Conservation (phyloP, 2,797 vertebrate genomes). For the Halcyon smyrnensis region DNA sequence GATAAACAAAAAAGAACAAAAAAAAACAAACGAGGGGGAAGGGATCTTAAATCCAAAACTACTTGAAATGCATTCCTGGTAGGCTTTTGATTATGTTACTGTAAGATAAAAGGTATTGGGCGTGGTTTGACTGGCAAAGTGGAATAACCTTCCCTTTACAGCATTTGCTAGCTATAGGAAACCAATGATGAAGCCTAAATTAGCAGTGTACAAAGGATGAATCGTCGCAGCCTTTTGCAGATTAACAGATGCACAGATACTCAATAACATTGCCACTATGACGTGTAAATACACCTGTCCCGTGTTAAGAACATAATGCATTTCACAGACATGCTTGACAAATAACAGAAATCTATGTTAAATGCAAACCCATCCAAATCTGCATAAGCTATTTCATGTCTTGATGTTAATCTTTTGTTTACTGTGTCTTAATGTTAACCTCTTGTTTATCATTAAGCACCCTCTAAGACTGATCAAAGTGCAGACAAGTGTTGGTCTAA, state of each 20-base stretch:
- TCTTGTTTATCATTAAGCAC: neutral
- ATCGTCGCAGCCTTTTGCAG: neutral
- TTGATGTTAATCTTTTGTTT: neutral
- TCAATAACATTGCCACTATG: neutral
- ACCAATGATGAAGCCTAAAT: neutral
- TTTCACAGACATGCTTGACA: neutral
- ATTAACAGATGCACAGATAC: neutral
- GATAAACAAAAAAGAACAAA: neutral
- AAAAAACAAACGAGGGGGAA: neutral
- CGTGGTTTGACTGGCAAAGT: neutral
- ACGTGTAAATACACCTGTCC: neutral
- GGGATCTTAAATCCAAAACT: neutral
- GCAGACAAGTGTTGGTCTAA: neutral
- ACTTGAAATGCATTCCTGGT: neutral
- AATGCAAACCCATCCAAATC: neutral
- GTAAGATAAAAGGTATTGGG: neutral
- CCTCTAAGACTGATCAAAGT: neutral
- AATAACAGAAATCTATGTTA: neutral
- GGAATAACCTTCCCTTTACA: neutral
- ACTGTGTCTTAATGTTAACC: neutral
- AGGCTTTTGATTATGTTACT: neutral
- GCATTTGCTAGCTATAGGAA: neutral
- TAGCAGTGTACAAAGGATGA: neutral
- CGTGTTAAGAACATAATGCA: neutral
- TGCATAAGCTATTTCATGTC: neutral